Evolutionary conservation across 2,113 vertebrate genomes (phyloP).

Genomic region (Albula goreensis): DNA sequence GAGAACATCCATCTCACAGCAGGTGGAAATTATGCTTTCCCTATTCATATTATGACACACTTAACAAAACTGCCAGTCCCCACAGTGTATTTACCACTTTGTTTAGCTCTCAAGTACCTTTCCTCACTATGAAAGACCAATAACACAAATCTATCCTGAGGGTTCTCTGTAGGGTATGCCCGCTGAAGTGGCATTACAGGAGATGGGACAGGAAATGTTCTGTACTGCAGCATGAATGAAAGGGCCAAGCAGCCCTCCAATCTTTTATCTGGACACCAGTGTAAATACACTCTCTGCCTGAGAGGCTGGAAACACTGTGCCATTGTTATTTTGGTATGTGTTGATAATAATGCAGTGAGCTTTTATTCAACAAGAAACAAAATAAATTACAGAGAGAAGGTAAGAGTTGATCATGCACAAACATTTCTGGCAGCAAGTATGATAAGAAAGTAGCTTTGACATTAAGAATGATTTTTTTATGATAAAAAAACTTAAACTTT

Average conservation of each 20-base stretch:
- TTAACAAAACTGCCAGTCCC: neutral
- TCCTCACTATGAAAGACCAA: constrained; percentile 35
- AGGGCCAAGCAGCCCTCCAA: constrained; percentile 51
- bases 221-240: constrained; percentile 2
- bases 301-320: neutral
- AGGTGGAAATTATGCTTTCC: neutral
- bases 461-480: neutral
- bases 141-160: constrained; percentile 49
- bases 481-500: neutral
- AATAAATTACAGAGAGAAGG: neutral
- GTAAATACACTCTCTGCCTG: constrained; percentile 22
- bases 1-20: neutral
- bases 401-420: neutral
- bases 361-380: neutral
- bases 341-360: constrained; percentile 10
- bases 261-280: constrained; percentile 32
- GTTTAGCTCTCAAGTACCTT: neutral
- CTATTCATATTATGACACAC: neutral
- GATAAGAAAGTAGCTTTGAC: neutral
- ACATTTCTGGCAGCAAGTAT: neutral
- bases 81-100: neutral
- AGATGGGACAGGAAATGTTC: neutral
- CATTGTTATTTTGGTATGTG: neutral
- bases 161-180: constrained; percentile 31
- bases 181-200: constrained; percentile 4